Base-by-base conservation (phyloP, 2,113 vertebrate species). In the Xiphophorus hellerii region DNA sequence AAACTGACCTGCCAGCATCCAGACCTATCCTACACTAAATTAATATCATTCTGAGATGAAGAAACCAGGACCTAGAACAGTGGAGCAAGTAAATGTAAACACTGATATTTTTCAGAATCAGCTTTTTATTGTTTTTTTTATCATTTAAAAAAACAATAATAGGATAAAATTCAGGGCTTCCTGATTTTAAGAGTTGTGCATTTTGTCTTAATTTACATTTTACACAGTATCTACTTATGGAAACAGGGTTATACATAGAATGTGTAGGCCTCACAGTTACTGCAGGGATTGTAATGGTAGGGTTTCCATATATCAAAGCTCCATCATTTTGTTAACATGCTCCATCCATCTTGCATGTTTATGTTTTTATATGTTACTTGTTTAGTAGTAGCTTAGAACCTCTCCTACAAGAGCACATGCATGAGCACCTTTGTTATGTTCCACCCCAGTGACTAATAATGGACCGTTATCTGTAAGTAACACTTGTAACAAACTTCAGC, bases 391-490 rank as follows among this genome's bases (percentile, higher is more conserved):
- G 42, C 73, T 75, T 75, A 84, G 42, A 72, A 73, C 62, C 48
- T 67, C 80, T 69, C 48, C 71, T 76, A 62, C 42, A 69, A 66
- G 69, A 77, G n/a, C 69, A 81, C 77, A 76, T 85, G 87, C 83
- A 84, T 89, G 83, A 86, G 69, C 82, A 83, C 44, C 33, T 73
- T 66, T 76, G 27, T 80, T 80, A 63, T 81, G 69, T 86, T 84
- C 67, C 42, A 78, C 85, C 84, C 71, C 14, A 78, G 76, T 92
- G 79, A 92, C 82, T 91, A 87, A 84, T 83, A 77, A 80, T 86
- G 84, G 71, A 88, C 88, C 80, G 28, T 79, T 80, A 78, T 80
- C 73, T 85, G 80, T 89, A 88, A 89, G 82, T 89, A 87, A 77
- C 66, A 78, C 66, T 33, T 66, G 37, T 63, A 80, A 73, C 63